phyloP scores from a whole-genome alignment of 2,888 invertebrate genomes.

The Pantelozetes paolii region DNA sequence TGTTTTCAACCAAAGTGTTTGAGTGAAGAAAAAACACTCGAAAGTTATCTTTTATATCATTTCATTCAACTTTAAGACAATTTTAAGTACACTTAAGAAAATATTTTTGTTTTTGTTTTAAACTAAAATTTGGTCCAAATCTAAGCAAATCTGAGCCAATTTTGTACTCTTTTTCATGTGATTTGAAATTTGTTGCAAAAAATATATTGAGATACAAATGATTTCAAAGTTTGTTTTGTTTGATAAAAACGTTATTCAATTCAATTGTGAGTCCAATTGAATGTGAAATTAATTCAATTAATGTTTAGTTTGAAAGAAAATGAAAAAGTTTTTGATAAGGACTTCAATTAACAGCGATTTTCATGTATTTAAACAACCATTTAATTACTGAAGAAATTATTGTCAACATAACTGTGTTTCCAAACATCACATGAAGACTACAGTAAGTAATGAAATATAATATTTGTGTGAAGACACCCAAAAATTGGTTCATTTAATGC shows the following conservation, averaged over 20 bases:
- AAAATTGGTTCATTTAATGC: conserved; percentile 37
- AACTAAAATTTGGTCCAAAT: background rate
- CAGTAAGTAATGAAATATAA: background rate
- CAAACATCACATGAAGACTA: background rate
- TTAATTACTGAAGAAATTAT: background rate
- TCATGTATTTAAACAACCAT: background rate
- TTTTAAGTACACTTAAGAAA: conserved; percentile 2
- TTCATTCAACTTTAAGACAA: conserved; percentile 6
- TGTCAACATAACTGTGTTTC: background rate
- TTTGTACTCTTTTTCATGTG: conserved; percentile 15
- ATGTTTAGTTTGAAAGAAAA: background rate
- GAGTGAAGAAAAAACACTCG: background rate
- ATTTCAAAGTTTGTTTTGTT: too few species aligned
- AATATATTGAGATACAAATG: background rate
- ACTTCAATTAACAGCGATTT: background rate
- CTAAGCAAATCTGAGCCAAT: background rate
- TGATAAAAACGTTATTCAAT: too few species aligned
- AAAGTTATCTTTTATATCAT: conserved; percentile 8
- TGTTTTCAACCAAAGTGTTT: background rate
- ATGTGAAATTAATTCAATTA: background rate
- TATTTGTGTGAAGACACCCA: conserved; percentile 36
- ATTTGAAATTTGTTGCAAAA: background rate
- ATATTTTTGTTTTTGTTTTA: background rate
- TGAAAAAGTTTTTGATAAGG: too few species aligned
- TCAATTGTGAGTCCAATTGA: background rate